phyloP scores from a whole-genome alignment of 2,113 vertebrate genomes.

The cattle (Bos taurus) region DNA sequence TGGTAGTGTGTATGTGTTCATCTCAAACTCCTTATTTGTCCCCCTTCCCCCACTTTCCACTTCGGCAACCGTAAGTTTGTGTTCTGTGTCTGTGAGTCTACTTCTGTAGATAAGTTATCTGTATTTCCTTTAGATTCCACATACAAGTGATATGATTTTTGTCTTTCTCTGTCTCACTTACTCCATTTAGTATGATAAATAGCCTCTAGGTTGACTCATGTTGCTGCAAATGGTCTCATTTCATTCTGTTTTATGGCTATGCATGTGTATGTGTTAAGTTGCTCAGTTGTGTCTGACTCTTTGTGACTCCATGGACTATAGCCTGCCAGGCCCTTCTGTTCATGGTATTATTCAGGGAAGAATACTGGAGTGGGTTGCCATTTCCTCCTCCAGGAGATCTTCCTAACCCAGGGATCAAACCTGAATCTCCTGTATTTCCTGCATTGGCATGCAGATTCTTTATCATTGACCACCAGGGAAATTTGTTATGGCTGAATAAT shows the following conservation, averaged over 20 bases:
- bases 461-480: not conserved
- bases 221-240: not conserved
- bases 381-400: not conserved
- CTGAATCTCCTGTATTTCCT: not conserved
- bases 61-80: not conserved
- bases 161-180: not conserved
- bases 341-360: not conserved
- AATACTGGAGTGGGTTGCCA: not conserved
- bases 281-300: not conserved
- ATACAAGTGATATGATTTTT: not conserved
- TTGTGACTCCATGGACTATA: not conserved
- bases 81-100: not conserved
- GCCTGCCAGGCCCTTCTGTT: not conserved
- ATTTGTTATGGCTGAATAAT: not conserved
- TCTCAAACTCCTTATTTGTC: not conserved
- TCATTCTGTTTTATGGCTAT: not conserved
- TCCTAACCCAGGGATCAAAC: not conserved
- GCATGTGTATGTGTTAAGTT: not conserved
- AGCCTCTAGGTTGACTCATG: not conserved
- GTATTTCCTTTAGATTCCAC: not conserved
- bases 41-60: not conserved
- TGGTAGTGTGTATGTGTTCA: not conserved
- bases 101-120: not conserved
- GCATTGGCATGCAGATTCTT: not conserved
- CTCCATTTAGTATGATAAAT: not conserved